A percentile compares a stretch with the other conserved stretches of the same genome.
These are phyloP conservation scores for Patagioenas fasciata DNA, from an alignment of 2,113 vertebrate species.

Conservation along the genomic window DNA sequence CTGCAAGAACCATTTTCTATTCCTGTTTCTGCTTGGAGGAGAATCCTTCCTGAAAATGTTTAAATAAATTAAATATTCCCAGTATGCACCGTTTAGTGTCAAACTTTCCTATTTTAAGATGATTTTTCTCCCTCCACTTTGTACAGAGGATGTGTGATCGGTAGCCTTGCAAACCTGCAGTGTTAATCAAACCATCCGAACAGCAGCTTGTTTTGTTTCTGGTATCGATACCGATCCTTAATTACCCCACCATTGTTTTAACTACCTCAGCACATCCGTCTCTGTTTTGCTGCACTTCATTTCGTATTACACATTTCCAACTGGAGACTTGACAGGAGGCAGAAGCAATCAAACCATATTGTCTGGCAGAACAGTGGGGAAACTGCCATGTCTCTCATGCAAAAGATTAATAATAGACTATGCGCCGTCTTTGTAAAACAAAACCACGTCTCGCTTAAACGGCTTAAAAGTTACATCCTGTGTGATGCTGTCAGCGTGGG, in stretches of 20 bases:
- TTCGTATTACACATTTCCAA: conserved; percentile 53
- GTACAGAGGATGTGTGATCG: not conserved
- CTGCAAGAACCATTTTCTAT: not conserved
- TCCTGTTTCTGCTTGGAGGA: not conserved
- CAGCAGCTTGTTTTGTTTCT: conserved; percentile 28
- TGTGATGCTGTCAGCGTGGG: conserved; percentile 7
- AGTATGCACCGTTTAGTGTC: not conserved
- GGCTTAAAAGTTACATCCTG: conserved; percentile 24
- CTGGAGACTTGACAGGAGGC: conserved; percentile 55
- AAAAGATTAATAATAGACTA: conserved; percentile 67
- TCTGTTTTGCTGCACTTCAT: conserved; percentile 38
- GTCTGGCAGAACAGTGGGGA: conserved; percentile 58
- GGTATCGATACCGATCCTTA: conserved; percentile 30
- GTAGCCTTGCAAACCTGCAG: conserved; percentile 31
- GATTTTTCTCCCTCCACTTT: not conserved
- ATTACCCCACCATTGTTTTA: conserved; percentile 62
- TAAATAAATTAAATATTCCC: not conserved
- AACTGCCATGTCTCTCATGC: conserved; percentile 31
- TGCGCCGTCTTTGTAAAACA: conserved; percentile 36
- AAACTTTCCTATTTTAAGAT: conserved; percentile 10
- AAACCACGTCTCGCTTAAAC: conserved; percentile 22
- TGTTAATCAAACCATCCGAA: conserved; percentile 48
- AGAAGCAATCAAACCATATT: conserved; percentile 72
- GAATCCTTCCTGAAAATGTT: not conserved
- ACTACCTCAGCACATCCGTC: conserved; percentile 27